A percentile compares a stretch with the other conserved stretches of the same genome.
phyloP scores from a whole-genome alignment of 2,797 vertebrate genomes.

The Parambassis ranga region DNA sequence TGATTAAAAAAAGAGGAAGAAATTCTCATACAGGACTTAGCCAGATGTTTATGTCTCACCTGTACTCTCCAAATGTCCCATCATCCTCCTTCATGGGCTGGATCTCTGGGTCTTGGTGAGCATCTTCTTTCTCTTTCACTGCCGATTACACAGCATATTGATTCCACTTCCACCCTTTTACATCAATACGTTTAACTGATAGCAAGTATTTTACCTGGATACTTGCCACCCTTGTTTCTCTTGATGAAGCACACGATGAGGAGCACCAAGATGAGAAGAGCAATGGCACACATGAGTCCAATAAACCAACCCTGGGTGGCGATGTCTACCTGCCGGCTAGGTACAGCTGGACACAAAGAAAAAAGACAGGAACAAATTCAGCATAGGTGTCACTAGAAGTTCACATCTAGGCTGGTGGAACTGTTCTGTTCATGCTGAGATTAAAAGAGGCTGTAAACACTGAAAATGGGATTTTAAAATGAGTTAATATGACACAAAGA shows the following conservation, averaged over 20 bases:
- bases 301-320: constrained; percentile 99
- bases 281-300: constrained; percentile 97
- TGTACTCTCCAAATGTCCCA: constrained; percentile 98
- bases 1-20: background rate
- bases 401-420: background rate
- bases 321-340: constrained; percentile 93
- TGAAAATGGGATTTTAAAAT: constrained; percentile 23
- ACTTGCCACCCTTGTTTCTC: constrained; percentile 98
- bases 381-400: background rate
- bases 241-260: constrained; percentile 98
- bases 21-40: background rate
- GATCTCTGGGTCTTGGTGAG: constrained; percentile 96
- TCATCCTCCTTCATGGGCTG: constrained; percentile 99
- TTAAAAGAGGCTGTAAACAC: constrained; percentile 18
- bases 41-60: constrained; percentile 76
- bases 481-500: constrained; percentile 36
- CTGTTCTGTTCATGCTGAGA: constrained; percentile 23
- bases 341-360: constrained; percentile 79
- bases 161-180: background rate
- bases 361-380: background rate
- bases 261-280: constrained; percentile 94
- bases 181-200: background rate
- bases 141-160: constrained; percentile 14
- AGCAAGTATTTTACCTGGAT: constrained; percentile 83
- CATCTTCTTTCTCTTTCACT: constrained; percentile 99